Percentiles rank a stretch among this genome's conserved stretches.
Evolutionary conservation across 2,888 invertebrate genomes (phyloP).

Genomic region (Adelognathus sp.): DNA sequence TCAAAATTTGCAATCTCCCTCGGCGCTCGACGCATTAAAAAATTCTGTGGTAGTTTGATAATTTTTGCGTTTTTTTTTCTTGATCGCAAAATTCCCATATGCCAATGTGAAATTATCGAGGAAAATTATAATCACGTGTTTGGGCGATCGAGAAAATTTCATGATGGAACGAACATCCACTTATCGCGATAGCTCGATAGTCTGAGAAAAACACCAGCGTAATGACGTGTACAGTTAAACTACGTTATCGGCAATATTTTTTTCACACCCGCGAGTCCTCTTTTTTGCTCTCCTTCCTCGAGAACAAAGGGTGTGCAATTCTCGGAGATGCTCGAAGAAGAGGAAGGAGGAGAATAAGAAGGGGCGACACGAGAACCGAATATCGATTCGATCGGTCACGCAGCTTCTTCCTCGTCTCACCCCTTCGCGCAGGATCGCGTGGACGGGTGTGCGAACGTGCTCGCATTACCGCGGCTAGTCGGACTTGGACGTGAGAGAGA

Average conservation of each 20-base stretch:
- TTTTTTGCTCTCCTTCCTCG: not conserved
- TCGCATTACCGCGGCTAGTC: constrained; percentile 53
- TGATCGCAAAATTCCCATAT: not conserved
- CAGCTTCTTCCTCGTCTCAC: constrained; percentile 34
- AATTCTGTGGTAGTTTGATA: constrained; percentile 24
- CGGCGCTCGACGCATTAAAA: constrained; percentile 15
- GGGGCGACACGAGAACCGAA: constrained; percentile 42
- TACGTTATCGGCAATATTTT: constrained; percentile 41
- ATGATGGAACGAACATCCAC: constrained; percentile 2
- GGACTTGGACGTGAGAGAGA: too few species aligned
- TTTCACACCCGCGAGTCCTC: constrained; percentile 37
- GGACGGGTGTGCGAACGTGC: constrained; percentile 46
- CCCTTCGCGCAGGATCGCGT: constrained; percentile 30
- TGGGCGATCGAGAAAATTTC: not conserved
- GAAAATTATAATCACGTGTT: not conserved
- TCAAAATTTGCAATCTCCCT: constrained; percentile 42
- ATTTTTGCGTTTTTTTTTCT: not conserved
- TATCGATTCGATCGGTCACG: constrained; percentile 60
- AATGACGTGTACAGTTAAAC: constrained; percentile 25
- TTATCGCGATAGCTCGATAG: not conserved
- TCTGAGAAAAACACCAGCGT: constrained; percentile 15
- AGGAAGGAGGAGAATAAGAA: constrained; percentile 26
- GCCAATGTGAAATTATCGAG: not conserved
- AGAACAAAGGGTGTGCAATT: constrained; percentile 48
- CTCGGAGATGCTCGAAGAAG: constrained; percentile 16